Percentiles rank a stretch among this genome's conserved stretches.
Conservation (phyloP, 2,113 vertebrate genomes). For the Zeus faber region DNA sequence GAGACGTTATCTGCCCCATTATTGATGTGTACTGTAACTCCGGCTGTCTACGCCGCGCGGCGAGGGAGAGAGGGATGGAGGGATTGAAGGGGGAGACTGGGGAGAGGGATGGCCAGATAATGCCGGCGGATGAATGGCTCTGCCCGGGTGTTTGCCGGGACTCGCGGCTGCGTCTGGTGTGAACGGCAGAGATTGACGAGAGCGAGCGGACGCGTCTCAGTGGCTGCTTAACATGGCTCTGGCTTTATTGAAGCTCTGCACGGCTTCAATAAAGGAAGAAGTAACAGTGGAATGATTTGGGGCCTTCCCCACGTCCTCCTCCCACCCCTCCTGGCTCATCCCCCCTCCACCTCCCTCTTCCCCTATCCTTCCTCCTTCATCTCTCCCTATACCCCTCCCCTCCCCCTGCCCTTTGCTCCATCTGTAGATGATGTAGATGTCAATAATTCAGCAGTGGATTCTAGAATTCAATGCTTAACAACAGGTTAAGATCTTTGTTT, state of each 20-base stretch:
- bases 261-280: slow-evolving; percentile 7
- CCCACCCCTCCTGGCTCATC: background rate
- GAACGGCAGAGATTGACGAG: slow-evolving; percentile 5
- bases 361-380: background rate
- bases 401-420: background rate
- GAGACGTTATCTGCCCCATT: slow-evolving; percentile 57
- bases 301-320: background rate
- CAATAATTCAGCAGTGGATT: slow-evolving; percentile 63
- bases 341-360: background rate
- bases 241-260: too few relatives aligned
- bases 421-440: slow-evolving; percentile 62
- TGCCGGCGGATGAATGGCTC: slow-evolving; percentile 38
- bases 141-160: slow-evolving; percentile 26
- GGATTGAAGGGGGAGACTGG: slow-evolving; percentile 22
- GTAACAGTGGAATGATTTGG: background rate
- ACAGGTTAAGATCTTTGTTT: slow-evolving; percentile 68
- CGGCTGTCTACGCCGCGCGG: slow-evolving; percentile 36
- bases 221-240: too few relatives aligned
- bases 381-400: background rate
- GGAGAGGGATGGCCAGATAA: slow-evolving; percentile 34
- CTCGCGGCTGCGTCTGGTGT: background rate
- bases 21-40: slow-evolving; percentile 59
- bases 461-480: slow-evolving; percentile 57
- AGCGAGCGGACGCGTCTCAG: too few relatives aligned
- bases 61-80: slow-evolving; percentile 3